Base-by-base conservation (phyloP, 2,888 invertebrate species). In the Tenthredo notha region DNA sequence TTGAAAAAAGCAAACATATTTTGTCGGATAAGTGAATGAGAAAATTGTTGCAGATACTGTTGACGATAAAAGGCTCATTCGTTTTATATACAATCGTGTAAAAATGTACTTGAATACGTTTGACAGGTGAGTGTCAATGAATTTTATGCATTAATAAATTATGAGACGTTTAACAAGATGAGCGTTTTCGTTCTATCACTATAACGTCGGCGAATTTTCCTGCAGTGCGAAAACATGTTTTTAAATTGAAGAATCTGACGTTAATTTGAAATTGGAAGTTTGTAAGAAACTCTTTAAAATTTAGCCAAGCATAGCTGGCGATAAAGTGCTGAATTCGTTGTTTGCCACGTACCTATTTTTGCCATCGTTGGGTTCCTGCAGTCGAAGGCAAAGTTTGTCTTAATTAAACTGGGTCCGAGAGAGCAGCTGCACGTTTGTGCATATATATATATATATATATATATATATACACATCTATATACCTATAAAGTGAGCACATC, bases 271-370 rank as follows among this genome's bases (percentile, higher is more conserved):
- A 67, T 67, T 33, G 29, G 33, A 67, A 67, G 67, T 33, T 67
- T 18, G 67, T 33, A 12, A 67, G 25, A 12, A 67, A 67, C 67
- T 67, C 67, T 67, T 67, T 33, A 33, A 33, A 67, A 67, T 67
- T 67, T 18, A 67, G 3, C 67, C 29, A 67, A 67, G 33, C 67
- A 43, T 43, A 21, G 74, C 21, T 5, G 43, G 25, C 43, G n/a
- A 40, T 40, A 47, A 74, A 74, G 29, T 43, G 74, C 74, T 74
- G 74, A 74, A 74, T 74, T 74, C 74, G 74, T 25, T 74, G 43
- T 74, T 74, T 74, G 21, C 74, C 43, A 43, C 40, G 67, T 67
- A 67, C 67, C 15, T 74, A 74, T 74, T 74, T 74, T 74, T 25
- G 25, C 40, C 43, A 43, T 74, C 74, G 74, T 43, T 43, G 43